phyloP scores from a whole-genome alignment of 1,140 invertebrate species.

The Drosophila punjabiensis region DNA sequence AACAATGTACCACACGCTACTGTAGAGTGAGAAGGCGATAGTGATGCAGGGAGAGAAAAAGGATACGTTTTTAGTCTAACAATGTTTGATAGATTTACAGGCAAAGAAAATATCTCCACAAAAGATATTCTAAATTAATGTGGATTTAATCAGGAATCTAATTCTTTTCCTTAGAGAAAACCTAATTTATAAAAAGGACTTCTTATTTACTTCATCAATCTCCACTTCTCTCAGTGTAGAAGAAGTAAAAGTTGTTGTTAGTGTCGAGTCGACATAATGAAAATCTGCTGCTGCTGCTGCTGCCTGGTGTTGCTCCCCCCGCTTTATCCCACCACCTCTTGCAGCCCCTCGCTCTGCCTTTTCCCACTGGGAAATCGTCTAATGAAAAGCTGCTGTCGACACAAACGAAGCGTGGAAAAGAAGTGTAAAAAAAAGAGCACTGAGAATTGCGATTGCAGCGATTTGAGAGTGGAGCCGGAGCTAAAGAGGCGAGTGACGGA shows the following conservation, averaged over 20 bases:
- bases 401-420: constrained; percentile 74
- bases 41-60: constrained; percentile 7
- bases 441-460: constrained; percentile 55
- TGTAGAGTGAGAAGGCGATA: constrained; percentile 29
- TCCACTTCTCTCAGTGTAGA: not conserved
- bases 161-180: not conserved
- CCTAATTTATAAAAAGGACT: not conserved
- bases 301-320: constrained; percentile 2
- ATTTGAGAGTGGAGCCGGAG: constrained; percentile 4
- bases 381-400: constrained; percentile 82
- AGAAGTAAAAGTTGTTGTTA: constrained; percentile 80
- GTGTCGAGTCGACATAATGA: constrained; percentile 80
- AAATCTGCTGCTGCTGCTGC: constrained; percentile 68
- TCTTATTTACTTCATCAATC: not conserved
- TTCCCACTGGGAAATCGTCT: constrained; percentile 71
- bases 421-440: constrained; percentile 75
- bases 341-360: constrained; percentile 1
- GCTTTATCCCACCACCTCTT: not conserved
- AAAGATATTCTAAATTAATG: not conserved
- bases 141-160: not conserved
- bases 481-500: not conserved
- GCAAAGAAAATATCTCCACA: no score
- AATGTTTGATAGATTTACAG: no score
- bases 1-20: constrained; percentile 79
- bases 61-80: no score